phyloP scores from a whole-genome alignment of 2,113 vertebrate species.

The Python bivittatus region DNA sequence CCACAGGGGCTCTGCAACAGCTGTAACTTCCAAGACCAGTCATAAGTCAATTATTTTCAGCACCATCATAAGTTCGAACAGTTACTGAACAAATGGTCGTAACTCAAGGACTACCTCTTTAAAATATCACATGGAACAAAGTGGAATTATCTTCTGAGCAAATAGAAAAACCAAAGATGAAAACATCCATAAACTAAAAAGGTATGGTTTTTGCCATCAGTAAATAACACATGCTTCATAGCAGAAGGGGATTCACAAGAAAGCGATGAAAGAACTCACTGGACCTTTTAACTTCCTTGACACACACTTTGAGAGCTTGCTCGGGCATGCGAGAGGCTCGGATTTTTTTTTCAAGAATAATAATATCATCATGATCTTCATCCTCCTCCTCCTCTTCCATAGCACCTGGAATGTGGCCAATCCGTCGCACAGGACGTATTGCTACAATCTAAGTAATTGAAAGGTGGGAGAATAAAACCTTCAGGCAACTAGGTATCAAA shows the following conservation, averaged over 20 bases:
- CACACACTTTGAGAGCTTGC: constrained; percentile 87
- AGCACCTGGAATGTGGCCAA: constrained; percentile 76
- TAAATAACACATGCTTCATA: background rate
- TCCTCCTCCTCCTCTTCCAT: constrained; percentile 85
- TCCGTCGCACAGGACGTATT: constrained; percentile 80
- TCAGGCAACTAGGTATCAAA: background rate
- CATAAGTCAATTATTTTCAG: no score
- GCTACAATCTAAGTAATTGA: constrained; percentile 75
- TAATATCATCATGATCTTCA: constrained; percentile 88
- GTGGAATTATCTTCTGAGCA: no score
- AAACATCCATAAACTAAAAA: background rate
- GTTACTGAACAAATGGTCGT: no score
- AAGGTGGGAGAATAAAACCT: background rate
- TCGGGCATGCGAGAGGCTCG: constrained; percentile 89
- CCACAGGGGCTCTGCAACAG: no score
- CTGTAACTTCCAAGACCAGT: no score
- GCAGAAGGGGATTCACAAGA: background rate
- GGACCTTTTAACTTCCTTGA: constrained; percentile 94
- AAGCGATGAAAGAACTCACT: background rate
- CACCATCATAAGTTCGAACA: no score
- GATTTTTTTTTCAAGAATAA: constrained; percentile 88
- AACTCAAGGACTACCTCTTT: no score
- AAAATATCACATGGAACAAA: background rate
- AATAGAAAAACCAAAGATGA: background rate
- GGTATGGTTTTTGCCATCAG: no score